phyloP scores from a whole-genome alignment of 2,113 vertebrate genomes.

The Mus spicilegus region DNA sequence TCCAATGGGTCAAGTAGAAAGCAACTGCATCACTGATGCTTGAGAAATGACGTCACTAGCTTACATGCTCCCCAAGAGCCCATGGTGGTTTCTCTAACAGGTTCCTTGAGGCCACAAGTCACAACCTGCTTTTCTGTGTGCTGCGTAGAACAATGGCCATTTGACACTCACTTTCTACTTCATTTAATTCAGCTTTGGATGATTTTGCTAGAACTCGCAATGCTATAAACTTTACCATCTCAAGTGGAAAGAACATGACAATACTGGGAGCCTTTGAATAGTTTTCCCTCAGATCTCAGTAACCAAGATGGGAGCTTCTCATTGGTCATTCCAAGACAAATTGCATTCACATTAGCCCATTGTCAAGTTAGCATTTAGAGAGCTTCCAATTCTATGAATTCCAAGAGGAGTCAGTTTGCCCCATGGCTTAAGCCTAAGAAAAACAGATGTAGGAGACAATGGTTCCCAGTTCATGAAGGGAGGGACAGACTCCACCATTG shows the following conservation, averaged over 20 bases:
- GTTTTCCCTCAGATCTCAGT: constrained; percentile 19
- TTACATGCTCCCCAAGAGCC: background rate
- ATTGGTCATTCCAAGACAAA: constrained; percentile 39
- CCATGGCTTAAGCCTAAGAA: background rate
- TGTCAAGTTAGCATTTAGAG: background rate
- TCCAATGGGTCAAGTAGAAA: constrained; percentile 1
- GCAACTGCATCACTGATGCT: background rate
- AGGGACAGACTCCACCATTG: background rate
- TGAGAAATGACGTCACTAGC: background rate
- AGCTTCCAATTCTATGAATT: background rate
- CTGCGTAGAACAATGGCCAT: constrained; percentile 5
- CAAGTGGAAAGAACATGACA: constrained; percentile 31
- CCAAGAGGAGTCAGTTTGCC: background rate
- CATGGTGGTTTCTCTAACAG: background rate
- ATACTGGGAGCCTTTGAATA: background rate
- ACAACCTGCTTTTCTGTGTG: background rate
- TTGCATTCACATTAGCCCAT: background rate
- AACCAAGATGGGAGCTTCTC: background rate
- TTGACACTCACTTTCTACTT: constrained; percentile 24
- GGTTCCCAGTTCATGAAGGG: background rate
- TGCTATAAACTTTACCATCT: background rate
- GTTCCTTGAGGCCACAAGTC: background rate
- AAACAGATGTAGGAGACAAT: background rate
- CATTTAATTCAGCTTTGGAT: constrained; percentile 58
- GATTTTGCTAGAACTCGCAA: constrained; percentile 59